Evolutionary conservation across 1,140 invertebrate genomes (phyloP).

Genomic region (Riptortus pedestris): DNA sequence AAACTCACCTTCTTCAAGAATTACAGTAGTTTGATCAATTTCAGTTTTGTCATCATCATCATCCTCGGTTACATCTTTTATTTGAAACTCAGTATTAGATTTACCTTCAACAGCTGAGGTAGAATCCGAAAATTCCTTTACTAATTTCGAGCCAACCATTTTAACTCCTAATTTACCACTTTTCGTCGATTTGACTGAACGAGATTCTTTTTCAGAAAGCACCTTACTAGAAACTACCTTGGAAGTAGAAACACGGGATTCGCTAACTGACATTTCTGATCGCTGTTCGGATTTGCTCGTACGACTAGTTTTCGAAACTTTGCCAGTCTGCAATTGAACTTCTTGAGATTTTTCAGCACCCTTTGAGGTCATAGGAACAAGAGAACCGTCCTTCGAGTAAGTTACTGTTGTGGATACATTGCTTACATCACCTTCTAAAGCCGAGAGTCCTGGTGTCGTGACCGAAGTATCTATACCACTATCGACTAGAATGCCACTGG

Average conservation of each 20-base stretch:
- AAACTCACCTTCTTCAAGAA: not conserved
- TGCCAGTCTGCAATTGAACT: not conserved
- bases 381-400: not conserved
- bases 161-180: not conserved
- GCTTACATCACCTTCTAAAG: not conserved
- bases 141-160: constrained; percentile 6
- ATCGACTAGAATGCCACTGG: not conserved
- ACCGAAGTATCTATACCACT: not conserved
- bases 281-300: not conserved
- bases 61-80: not conserved
- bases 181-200: not conserved
- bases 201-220: not conserved
- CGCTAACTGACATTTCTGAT: not conserved
- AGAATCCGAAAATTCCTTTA: not conserved
- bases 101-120: not conserved
- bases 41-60: not conserved
- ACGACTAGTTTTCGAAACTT: not conserved
- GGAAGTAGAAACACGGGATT: not conserved
- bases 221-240: constrained; percentile 1
- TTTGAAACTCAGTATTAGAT: not conserved
- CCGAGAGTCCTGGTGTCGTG: not conserved
- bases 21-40: not conserved
- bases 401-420: not conserved
- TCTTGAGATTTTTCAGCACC: not conserved
- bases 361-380: not conserved